phyloP scores from a whole-genome alignment of 2,797 vertebrate genomes.

The Muscicapa striata region DNA sequence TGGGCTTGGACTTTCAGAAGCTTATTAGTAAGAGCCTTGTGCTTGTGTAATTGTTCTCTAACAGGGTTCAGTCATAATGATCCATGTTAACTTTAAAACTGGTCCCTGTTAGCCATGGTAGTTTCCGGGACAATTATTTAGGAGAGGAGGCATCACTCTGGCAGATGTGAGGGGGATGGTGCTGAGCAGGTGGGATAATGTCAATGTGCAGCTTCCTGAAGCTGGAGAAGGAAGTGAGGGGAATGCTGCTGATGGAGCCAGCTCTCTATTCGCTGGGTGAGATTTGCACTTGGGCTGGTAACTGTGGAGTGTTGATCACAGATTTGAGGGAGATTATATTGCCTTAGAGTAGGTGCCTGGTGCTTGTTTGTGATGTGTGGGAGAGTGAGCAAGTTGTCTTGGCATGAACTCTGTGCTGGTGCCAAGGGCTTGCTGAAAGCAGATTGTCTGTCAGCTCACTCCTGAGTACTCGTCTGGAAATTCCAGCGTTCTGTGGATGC shows the following conservation, averaged over 20 bases:
- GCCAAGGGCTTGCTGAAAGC: slow-evolving; percentile 48
- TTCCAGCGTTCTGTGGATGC: background rate
- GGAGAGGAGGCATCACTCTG: background rate
- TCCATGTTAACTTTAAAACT: background rate
- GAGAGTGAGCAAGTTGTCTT: slow-evolving; percentile 33
- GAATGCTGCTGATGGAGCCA: background rate
- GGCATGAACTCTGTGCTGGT: slow-evolving; percentile 26
- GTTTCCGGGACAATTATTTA: background rate
- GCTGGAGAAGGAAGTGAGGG: slow-evolving; percentile 18
- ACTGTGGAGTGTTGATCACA: slow-evolving; percentile 27
- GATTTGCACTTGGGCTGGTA: background rate
- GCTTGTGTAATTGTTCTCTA: background rate
- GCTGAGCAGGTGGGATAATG: slow-evolving; percentile 29
- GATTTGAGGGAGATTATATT: slow-evolving; percentile 38
- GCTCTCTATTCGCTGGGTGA: background rate
- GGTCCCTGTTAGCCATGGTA: background rate
- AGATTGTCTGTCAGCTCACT: slow-evolving; percentile 29
- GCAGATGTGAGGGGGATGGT: slow-evolving; percentile 38
- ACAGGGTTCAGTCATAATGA: background rate
- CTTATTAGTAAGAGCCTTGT: background rate
- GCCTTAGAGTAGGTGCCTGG: slow-evolving; percentile 25
- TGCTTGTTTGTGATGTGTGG: slow-evolving; percentile 40
- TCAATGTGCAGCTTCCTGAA: background rate
- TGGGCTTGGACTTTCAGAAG: background rate
- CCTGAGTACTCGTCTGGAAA: slow-evolving; percentile 18